Percentiles rank a stretch among this genome's conserved stretches.
Conservation (phyloP, 2,113 vertebrate genomes). For the Alosa alosa region DNA sequence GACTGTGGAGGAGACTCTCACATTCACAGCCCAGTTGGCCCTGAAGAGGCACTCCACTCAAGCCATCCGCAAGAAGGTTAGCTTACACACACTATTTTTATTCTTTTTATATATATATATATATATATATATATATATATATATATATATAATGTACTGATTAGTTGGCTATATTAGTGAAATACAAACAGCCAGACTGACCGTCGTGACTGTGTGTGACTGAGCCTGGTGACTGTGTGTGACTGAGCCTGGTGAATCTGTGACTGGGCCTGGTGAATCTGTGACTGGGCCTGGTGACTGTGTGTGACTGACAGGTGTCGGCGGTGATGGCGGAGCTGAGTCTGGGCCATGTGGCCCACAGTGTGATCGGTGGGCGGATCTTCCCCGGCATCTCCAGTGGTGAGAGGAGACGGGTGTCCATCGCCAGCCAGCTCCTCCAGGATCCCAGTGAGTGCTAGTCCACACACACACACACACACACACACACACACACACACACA, state of each 20-base stretch:
- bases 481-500: background rate
- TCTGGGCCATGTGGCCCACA: slow-evolving; percentile 83
- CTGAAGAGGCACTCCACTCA: slow-evolving; percentile 64
- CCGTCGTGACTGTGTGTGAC: too few species aligned
- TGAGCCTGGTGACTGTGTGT: slow-evolving; percentile 33
- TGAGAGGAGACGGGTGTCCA: slow-evolving; percentile 88
- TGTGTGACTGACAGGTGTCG: slow-evolving; percentile 72
- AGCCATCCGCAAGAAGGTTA: slow-evolving; percentile 82
- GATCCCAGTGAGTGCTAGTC: slow-evolving; percentile 84
- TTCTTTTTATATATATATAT: background rate
- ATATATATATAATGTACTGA: too few species aligned
- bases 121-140: too few species aligned
- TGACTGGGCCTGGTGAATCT: too few species aligned
- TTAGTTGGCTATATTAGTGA: too few species aligned
- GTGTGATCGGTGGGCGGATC: slow-evolving; percentile 79
- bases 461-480: background rate
- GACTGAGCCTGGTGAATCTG: background rate
- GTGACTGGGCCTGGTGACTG: slow-evolving; percentile 36
- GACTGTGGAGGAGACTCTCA: slow-evolving; percentile 86
- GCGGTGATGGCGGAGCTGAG: slow-evolving; percentile 86
- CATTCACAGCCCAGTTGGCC: slow-evolving; percentile 84
- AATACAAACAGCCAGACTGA: too few species aligned
- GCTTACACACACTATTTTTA: background rate
- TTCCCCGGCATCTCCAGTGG: slow-evolving; percentile 85
- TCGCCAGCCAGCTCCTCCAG: slow-evolving; percentile 89